A percentile compares a stretch with the other conserved stretches of the same genome.
Conservation (phyloP, 2,113 vertebrate species). For the Oxygymnocypris stewartii region DNA sequence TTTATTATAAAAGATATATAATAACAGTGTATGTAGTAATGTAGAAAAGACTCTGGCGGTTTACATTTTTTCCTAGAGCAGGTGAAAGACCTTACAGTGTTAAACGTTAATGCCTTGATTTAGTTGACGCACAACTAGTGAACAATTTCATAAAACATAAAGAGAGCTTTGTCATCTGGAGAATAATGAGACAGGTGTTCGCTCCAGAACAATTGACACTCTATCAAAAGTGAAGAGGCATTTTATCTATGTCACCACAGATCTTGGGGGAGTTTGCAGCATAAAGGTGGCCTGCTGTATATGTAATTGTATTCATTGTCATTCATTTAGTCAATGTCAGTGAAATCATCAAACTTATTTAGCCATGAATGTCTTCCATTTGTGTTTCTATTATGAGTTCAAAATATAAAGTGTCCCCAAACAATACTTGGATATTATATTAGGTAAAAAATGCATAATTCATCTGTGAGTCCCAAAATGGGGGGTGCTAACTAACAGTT, state of each 20-base stretch:
- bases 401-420: neutral
- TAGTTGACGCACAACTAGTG: neutral
- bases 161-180: slow-evolving; percentile 11
- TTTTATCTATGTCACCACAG: slow-evolving; percentile 23
- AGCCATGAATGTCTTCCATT: neutral
- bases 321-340: neutral
- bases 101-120: slow-evolving; percentile 1
- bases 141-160: slow-evolving; percentile 9
- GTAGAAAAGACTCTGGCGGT: neutral
- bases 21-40: neutral
- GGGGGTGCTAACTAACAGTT: too few relatives aligned
- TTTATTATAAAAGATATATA: neutral
- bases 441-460: neutral
- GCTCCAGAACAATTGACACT: slow-evolving; percentile 1
- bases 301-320: neutral
- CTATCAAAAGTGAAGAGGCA: slow-evolving; percentile 1
- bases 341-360: neutral
- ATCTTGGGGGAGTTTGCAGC: slow-evolving; percentile 12
- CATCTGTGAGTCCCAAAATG: too few relatives aligned
- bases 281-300: neutral
- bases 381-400: neutral
- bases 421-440: neutral
- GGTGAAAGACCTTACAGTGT: neutral
- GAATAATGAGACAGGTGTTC: slow-evolving; percentile 20
- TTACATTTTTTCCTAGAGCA: neutral